Evolutionary conservation across 2,797 vertebrate species (phyloP).

Genomic region (Liparis tanakae): DNA sequence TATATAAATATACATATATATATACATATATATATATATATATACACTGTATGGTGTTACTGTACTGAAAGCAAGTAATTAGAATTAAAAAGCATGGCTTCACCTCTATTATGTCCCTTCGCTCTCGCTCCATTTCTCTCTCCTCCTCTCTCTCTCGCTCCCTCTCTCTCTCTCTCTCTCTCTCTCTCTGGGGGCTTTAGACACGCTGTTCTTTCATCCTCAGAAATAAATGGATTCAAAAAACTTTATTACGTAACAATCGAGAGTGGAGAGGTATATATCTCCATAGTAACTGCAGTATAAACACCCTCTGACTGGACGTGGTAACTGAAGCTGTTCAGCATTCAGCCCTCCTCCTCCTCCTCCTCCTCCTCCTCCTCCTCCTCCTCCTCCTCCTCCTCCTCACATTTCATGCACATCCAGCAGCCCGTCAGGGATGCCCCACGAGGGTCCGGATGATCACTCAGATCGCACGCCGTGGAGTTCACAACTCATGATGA

Average conservation of each 20-base stretch:
- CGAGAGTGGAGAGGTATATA: slow-evolving; percentile 39
- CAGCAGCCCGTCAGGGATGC: slow-evolving; percentile 35
- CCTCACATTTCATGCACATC: slow-evolving; percentile 46
- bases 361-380: slow-evolving; percentile 19
- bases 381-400: slow-evolving; percentile 10
- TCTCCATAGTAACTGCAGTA: slow-evolving; percentile 69
- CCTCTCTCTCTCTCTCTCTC: not conserved
- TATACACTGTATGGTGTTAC: not conserved
- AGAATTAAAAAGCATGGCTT: slow-evolving; percentile 1
- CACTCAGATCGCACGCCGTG: slow-evolving; percentile 4
- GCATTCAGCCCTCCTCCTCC: slow-evolving; percentile 40
- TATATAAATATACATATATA: too few species aligned
- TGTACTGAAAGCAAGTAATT: slow-evolving; percentile 4
- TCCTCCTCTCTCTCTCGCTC: too few species aligned
- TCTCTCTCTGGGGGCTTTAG: slow-evolving; percentile 12
- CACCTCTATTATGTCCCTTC: slow-evolving; percentile 4
- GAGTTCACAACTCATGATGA: slow-evolving; percentile 43
- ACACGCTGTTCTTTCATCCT: slow-evolving; percentile 55
- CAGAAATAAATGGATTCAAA: slow-evolving; percentile 68
- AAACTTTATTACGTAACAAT: slow-evolving; percentile 66
- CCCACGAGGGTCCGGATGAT: slow-evolving; percentile 20
- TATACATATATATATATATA: too few species aligned
- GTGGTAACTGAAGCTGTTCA: slow-evolving; percentile 47
- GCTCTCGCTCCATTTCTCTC: too few species aligned
- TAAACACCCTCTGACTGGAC: slow-evolving; percentile 62